Evolutionary conservation across 2,888 invertebrate genomes (phyloP), one percentile per base, ranked within the genome.

Genomic region (Andricus curvator): DNA sequence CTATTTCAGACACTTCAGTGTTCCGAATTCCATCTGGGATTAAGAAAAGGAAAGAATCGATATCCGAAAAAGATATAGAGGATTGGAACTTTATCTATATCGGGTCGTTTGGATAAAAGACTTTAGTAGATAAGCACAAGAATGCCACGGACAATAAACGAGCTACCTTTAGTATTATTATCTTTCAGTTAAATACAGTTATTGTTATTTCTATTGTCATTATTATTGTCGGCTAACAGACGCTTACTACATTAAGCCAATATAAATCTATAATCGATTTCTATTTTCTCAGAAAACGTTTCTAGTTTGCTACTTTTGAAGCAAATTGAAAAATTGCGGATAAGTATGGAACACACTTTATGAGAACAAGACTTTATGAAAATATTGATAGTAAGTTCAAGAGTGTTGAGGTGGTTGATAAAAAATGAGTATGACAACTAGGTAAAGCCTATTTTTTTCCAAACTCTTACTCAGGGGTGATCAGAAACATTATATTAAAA

Each of bases 91-190:
- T 74, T 60, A 60, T 56, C 37, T 60, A 74, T 74, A 51, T 37
- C n/a, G 33, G 56, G 74, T 60, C 74, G 37, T 74, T 74, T 74
- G 56, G 56, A 56, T 74, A 74, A 74, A 37, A 74, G 56, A 15
- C 56, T 74, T n/a, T 51, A 68, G 51, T 74, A 56, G 74, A 74
- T 74, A 56, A 56, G 51, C 51, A 37, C 17, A 56, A 74, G 74
- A 56, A 56, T 56, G 13, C n/a, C 33, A 56, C 37, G 51, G 74
- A 56, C 33, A 22, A 74, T 56, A 74, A 74, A 74, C 56, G 74
- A 56, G 56, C 33, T 37, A 74, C 74, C 56, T 74, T 37, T 64
- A 17, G 51, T 33, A 56, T 56, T 74, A 74, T 51, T 56, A 56
- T 74, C 74, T 9, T 74, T 11, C 29, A 48, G 20, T 51, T 74